Base-by-base conservation (phyloP, 2,888 invertebrate species). In the Spodoptera littoralis region DNA sequence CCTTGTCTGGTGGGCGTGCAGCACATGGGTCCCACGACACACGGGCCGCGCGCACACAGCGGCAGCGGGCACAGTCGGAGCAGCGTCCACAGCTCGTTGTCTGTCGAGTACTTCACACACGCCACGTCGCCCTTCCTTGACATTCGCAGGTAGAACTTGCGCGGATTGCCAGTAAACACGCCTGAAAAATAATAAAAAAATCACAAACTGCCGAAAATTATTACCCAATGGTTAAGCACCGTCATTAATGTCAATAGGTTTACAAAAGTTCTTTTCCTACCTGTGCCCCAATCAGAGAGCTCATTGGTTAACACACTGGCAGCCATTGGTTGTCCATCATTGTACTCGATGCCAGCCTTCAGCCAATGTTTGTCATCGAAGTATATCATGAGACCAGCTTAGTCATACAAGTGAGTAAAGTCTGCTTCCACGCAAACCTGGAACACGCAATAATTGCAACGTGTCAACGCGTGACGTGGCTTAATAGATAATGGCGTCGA, bases 381-480 rank as follows among this genome's bases (percentile, higher is more conserved):
- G 57, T 90, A 91, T 18, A 93, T 80, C 91, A 92, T 93, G 0
- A 93, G 77, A 0, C 93, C 93, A 6, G 93, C 93, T 83, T 93
- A 93, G 50, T 93, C 93, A 65, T 93, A 93, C 1, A 91, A 54
- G 1, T 87, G 81, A 3, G 81, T 84, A 58, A 90, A 93, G 24
- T 91, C 82, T 0, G 89, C 92, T 82, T 93, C 90, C 0, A 93
- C 78, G 51, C 90, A 88, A 1, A 83, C 84, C 93, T 93, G 64
- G 13, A 76, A 72, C 5, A n/a, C 27, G 18, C 18, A 18, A 18
- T 18, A 18, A 18, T 18, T 18, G 18, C 18, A 18, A 18, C 18
- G 18, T 18, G 18, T 18, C 18, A 18, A 18, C 18, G 18, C 18
- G 18, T 18, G 18, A 18, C 18, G 18, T 18, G 27, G 6, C 1